These are phyloP conservation scores for Drosophila fulvimacula DNA, from an alignment of 2,888 invertebrate genomes.

Conservation along the genomic window DNA sequence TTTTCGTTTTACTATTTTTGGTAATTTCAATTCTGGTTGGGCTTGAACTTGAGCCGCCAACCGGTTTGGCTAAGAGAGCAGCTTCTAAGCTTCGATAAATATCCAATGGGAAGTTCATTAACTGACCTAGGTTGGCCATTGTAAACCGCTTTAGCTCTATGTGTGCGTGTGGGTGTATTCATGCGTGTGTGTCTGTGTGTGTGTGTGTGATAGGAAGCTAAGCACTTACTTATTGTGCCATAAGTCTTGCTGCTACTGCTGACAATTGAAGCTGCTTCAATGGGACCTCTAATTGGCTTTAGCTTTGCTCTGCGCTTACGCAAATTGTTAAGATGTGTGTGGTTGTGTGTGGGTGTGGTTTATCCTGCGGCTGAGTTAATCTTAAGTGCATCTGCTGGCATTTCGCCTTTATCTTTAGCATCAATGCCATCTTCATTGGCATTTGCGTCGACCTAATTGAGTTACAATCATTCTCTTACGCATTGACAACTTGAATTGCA, in stretches of 20 bases:
- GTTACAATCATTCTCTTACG: conserved; percentile 38
- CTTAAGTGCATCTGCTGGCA: conserved; percentile 30
- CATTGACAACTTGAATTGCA: conserved; percentile 38
- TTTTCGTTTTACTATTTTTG: conserved; percentile 15
- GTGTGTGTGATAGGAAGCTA: conserved; percentile 46
- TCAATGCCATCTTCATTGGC: conserved; percentile 56
- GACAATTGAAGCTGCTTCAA: conserved; percentile 52
- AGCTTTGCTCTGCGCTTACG: conserved; percentile 53
- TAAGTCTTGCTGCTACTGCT: conserved; percentile 30
- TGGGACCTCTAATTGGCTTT: conserved; percentile 62
- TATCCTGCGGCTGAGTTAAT: conserved; percentile 19
- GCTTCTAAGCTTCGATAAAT: conserved; percentile 64
- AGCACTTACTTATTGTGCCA: conserved; percentile 36
- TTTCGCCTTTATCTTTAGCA: conserved; percentile 42
- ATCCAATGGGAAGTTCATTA: conserved; percentile 64
- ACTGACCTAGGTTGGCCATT: conserved; percentile 70
- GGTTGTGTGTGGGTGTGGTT: neutral
- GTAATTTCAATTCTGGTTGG: conserved; percentile 55
- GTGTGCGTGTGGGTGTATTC: conserved; percentile 3
- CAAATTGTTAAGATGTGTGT: conserved; percentile 34
- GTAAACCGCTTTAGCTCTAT: conserved; percentile 22
- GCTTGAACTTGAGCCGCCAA: conserved; percentile 66
- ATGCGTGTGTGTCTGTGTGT: conserved; percentile 24
- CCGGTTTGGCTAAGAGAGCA: conserved; percentile 59
- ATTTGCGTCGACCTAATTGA: conserved; percentile 60